Conservation (phyloP, 2,113 vertebrate genomes). For the Pongo abelii region DNA sequence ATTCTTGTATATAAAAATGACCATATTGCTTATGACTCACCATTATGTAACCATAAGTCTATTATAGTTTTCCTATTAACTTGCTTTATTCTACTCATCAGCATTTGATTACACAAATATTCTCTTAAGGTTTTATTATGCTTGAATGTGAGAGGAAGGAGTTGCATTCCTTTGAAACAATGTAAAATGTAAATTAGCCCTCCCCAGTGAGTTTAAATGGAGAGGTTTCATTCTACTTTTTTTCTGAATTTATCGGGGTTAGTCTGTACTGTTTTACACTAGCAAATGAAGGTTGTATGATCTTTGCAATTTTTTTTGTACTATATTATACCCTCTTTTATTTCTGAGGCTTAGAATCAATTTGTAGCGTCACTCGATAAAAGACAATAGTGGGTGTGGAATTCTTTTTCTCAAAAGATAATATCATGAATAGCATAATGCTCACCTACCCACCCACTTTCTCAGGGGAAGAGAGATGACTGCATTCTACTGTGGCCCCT, state of each 20-base stretch:
- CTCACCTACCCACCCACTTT: neutral
- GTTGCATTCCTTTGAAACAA: constrained; percentile 21
- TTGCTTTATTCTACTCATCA: constrained; percentile 34
- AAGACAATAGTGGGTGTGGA: constrained; percentile 49
- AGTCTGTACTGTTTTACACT: neutral
- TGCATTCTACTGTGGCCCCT: neutral
- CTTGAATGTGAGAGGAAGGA: constrained; percentile 15
- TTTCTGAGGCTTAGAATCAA: constrained; percentile 28
- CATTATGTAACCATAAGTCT: neutral
- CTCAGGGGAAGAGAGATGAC: neutral
- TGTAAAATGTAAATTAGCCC: constrained; percentile 12
- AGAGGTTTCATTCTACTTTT: neutral
- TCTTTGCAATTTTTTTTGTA: neutral
- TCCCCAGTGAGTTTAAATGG: neutral
- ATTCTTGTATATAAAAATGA: neutral
- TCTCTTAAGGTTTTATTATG: constrained; percentile 23
- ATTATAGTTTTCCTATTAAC: constrained; percentile 4
- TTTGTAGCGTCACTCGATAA: constrained; percentile 17
- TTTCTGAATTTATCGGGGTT: constrained; percentile 5
- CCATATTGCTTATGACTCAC: neutral
- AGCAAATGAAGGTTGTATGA: neutral
- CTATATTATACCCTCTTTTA: neutral
- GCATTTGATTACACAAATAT: constrained; percentile 48
- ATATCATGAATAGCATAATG: neutral
- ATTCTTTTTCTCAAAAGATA: constrained; percentile 12